Percentiles rank a stretch among this genome's conserved stretches.
Conservation (phyloP, 2,113 vertebrate species). For the Prolemur simus region DNA sequence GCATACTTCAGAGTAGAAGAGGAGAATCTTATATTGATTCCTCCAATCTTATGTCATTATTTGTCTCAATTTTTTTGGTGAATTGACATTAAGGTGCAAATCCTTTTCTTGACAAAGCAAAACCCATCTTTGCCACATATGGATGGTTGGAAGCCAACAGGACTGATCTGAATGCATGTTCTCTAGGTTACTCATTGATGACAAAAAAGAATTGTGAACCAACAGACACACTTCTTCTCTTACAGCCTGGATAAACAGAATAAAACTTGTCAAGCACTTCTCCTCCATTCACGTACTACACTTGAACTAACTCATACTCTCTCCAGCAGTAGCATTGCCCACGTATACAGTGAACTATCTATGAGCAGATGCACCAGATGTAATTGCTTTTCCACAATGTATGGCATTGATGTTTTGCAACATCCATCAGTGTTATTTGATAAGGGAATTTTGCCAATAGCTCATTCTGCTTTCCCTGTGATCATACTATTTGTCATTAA, state of each 20-base stretch:
- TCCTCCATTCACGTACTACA: background rate
- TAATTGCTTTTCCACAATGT: background rate
- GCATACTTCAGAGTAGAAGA: background rate
- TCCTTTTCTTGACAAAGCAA: background rate
- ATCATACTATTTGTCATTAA: slow-evolving; percentile 44
- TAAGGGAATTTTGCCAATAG: slow-evolving; percentile 44
- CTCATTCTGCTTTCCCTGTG: slow-evolving; percentile 8
- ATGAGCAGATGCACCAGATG: background rate
- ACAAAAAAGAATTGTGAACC: background rate
- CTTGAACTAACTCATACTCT: background rate
- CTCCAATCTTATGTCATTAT: background rate
- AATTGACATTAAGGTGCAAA: background rate
- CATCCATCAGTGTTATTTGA: slow-evolving; percentile 49
- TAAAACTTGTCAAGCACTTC: background rate
- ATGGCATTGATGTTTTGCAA: slow-evolving; percentile 1
- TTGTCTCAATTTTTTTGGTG: background rate
- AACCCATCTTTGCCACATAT: background rate
- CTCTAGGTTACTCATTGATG: background rate
- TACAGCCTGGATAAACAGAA: background rate
- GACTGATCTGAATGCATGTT: background rate
- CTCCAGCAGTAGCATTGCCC: background rate
- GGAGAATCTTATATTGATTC: background rate
- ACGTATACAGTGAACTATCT: slow-evolving; percentile 23
- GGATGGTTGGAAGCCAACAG: background rate
- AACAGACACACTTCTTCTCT: background rate